Evolutionary conservation across 1,140 invertebrate species (phyloP).

Genomic region (Meloidogyne floridensis): DNA sequence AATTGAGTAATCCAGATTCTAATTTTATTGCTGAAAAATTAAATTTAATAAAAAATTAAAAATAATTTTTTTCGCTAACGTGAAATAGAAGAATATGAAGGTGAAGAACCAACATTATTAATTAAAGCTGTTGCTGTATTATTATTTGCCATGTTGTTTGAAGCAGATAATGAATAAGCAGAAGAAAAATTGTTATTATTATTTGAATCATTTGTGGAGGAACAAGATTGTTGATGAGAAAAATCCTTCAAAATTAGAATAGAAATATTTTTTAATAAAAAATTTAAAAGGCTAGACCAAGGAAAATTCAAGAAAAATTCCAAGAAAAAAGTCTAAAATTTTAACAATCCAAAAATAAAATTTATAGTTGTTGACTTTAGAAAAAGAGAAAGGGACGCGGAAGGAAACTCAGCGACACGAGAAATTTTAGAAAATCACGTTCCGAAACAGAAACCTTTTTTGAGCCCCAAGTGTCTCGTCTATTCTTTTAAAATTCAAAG

Average conservation of each 20-base stretch:
- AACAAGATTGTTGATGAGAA: constrained; percentile 12
- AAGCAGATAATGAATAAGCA: constrained; percentile 5
- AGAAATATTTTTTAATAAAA: not conserved
- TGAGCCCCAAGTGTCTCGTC: no score
- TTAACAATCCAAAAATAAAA: no score
- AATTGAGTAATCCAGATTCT: not conserved
- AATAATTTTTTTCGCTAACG: not conserved
- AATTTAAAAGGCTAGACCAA: no score
- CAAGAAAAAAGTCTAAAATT: no score
- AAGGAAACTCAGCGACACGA: no score
- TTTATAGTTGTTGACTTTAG: no score
- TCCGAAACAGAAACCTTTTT: no score
- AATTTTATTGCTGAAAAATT: constrained; percentile 8
- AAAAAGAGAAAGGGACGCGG: no score
- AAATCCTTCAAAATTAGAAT: not conserved
- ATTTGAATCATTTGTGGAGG: not conserved
- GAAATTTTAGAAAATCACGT: no score
- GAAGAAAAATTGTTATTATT: constrained; percentile 2
- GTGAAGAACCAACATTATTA: constrained; percentile 4
- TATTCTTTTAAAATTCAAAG: no score
- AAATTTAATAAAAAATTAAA: constrained; percentile 11
- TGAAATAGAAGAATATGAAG: not conserved
- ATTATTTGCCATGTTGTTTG: not conserved
- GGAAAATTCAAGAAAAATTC: no score
- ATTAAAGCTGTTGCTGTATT: not conserved